Evolutionary conservation across 2,888 invertebrate genomes (phyloP), one percentile per base, ranked within the genome.

Genomic region (Lomographa bimaculata): DNA sequence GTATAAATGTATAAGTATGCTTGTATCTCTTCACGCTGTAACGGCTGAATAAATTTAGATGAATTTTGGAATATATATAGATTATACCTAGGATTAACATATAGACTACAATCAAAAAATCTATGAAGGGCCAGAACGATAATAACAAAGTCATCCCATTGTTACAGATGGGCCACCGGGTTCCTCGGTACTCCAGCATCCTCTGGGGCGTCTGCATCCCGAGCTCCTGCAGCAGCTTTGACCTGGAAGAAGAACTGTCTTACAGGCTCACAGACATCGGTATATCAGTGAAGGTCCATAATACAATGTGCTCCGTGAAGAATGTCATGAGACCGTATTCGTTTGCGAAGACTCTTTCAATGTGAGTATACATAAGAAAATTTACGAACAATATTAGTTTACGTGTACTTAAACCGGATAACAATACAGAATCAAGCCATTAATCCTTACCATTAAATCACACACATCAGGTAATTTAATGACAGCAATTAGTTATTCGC

Each of bases 151-250:
- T n/a, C n/a, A n/a, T n/a, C n/a, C n/a, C n/a, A n/a, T n/a, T n/a
- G n/a, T 29, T 29, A 8, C 46, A 92, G 92, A 90, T 91, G 73
- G 90, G 90, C 9, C 92, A 92, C 64, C 77, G 91, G 14, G 84
- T 92, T 0, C 91, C 92, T 0, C 79, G 91, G 25, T 91, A 90
- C 58, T 90, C 91, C 5, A 89, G 89, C 50, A 60, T 91, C 3
- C 64, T 90, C 8, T 92, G 91, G 92, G 92, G 91, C 0, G 80
- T 92, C 23, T 92, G 92, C 56, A 81, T 91, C 10, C 92, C 92
- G 1, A 80, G 84, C 35, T 84, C 90, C 0, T 92, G 92, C 66
- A 84, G 80, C 57, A 77, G 86, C 37, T 71, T 67, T 21, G 91
- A 92, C 57, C 65, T 92, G 17, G 87, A 90, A 57, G 78, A 78